Evolutionary conservation across 2,797 vertebrate genomes (phyloP).

Genomic region (Notolabrus celidotus): DNA sequence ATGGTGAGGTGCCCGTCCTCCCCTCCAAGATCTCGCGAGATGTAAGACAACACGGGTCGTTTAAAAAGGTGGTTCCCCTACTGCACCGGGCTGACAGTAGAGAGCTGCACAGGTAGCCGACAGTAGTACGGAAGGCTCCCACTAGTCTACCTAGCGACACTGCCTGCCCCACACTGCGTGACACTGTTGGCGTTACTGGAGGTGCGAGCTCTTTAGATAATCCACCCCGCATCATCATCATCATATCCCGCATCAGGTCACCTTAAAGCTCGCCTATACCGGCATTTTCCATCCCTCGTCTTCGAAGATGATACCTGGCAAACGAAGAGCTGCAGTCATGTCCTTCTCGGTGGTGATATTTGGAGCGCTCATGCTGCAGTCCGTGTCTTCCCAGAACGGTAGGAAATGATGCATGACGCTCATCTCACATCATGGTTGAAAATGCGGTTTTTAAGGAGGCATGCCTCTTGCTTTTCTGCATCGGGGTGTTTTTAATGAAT

Average conservation of each 20-base stretch:
- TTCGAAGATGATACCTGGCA: constrained; percentile 75
- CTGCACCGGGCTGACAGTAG: constrained; percentile 59
- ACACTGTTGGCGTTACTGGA: constrained; percentile 55
- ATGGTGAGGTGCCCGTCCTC: neutral
- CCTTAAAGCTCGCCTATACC: constrained; percentile 50
- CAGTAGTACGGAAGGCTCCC: constrained; percentile 21
- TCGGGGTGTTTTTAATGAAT: constrained; percentile 10
- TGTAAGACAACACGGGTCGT: constrained; percentile 43
- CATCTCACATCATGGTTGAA: constrained; percentile 14
- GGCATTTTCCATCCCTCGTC: constrained; percentile 57
- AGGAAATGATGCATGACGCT: constrained; percentile 51
- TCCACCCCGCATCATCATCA: constrained; percentile 35
- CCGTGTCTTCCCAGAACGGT: constrained; percentile 84
- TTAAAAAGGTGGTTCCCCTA: constrained; percentile 57
- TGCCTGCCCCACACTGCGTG: constrained; percentile 54
- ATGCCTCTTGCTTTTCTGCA: constrained; percentile 29
- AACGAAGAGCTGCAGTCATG: constrained; percentile 78
- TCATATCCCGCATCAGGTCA: constrained; percentile 58
- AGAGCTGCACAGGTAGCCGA: constrained; percentile 67
- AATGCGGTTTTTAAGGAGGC: constrained; percentile 28
- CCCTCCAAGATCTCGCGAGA: constrained; percentile 75
- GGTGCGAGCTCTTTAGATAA: constrained; percentile 46
- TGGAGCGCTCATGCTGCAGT: constrained; percentile 81
- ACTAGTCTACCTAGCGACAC: constrained; percentile 65
- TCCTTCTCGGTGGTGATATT: constrained; percentile 74